phyloP scores from a whole-genome alignment of 2,797 vertebrate genomes.

The Sebastes nivosus region DNA sequence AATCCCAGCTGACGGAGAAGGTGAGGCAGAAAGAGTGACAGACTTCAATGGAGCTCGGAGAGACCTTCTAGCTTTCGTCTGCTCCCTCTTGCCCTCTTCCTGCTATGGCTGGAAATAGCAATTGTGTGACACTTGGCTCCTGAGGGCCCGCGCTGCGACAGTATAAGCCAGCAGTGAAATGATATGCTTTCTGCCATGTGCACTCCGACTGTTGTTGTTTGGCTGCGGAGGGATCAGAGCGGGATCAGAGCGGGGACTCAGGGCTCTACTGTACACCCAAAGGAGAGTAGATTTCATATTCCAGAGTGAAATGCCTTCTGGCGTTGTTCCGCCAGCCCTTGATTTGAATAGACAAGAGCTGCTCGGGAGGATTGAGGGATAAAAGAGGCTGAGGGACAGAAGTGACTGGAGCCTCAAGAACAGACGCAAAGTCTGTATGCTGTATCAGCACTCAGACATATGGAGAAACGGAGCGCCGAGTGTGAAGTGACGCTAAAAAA shows the following conservation, averaged over 20 bases:
- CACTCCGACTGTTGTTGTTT: slow-evolving; percentile 67
- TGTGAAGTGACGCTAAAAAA: slow-evolving; percentile 6
- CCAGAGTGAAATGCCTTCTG: slow-evolving; percentile 74
- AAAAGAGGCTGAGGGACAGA: slow-evolving; percentile 62
- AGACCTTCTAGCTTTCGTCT: slow-evolving; percentile 46
- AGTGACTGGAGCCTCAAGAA: slow-evolving; percentile 56
- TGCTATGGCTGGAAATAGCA: slow-evolving; percentile 61
- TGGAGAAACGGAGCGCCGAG: not conserved
- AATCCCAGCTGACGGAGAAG: slow-evolving; percentile 26
- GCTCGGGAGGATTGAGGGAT: slow-evolving; percentile 72
- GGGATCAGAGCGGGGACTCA: slow-evolving; percentile 60
- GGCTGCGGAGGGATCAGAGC: slow-evolving; percentile 62
- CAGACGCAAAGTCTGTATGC: slow-evolving; percentile 44
- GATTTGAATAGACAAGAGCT: slow-evolving; percentile 79
- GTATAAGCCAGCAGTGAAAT: slow-evolving; percentile 53
- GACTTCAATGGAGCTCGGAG: slow-evolving; percentile 41
- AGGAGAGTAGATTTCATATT: slow-evolving; percentile 73
- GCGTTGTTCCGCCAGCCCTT: slow-evolving; percentile 65
- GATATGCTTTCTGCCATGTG: slow-evolving; percentile 46
- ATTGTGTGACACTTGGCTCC: slow-evolving; percentile 72
- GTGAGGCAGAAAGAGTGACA: slow-evolving; percentile 50
- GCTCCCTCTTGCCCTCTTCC: slow-evolving; percentile 52
- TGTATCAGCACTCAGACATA: slow-evolving; percentile 48
- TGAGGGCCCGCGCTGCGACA: slow-evolving; percentile 37
- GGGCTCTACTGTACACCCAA: slow-evolving; percentile 64